Percentiles rank a stretch among this genome's conserved stretches.
phyloP scores from a whole-genome alignment of 2,888 invertebrate species.

The Prenolepis imparis region DNA sequence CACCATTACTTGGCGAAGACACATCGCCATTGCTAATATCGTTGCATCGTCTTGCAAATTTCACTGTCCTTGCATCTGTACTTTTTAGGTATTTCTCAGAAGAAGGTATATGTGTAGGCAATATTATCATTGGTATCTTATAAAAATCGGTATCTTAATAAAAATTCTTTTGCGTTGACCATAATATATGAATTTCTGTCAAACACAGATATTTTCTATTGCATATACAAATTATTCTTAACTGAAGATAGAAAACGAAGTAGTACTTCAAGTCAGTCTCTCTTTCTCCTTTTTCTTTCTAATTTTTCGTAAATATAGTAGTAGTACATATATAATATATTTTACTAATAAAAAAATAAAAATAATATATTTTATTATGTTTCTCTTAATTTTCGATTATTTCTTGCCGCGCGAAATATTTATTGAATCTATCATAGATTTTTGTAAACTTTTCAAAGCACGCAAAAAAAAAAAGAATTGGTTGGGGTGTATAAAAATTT shows the following conservation, averaged over 20 bases:
- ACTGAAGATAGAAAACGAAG: background rate
- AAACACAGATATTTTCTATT: background rate
- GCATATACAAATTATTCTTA: background rate
- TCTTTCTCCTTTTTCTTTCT: background rate
- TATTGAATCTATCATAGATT: background rate
- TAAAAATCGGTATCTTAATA: background rate
- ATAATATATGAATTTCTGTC: background rate
- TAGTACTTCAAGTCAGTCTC: background rate
- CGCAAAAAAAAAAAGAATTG: background rate
- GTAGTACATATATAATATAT: too few relatives aligned
- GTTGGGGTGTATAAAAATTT: background rate
- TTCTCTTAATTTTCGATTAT: background rate
- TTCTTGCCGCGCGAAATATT: background rate
- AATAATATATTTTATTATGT: background rate
- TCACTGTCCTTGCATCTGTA: constrained; percentile 16
- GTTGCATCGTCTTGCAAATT: constrained; percentile 45
- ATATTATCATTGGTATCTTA: background rate
- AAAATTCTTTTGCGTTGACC: background rate
- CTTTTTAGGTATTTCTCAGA: constrained; percentile 16
- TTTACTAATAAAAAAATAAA: too few relatives aligned
- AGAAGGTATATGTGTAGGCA: background rate
- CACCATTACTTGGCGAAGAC: constrained; percentile 47
- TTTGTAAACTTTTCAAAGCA: background rate
- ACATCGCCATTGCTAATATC: constrained; percentile 35
- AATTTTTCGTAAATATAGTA: background rate